Evolutionary conservation across 2,888 invertebrate genomes (phyloP).

Genomic region (Apodemia duryi): DNA sequence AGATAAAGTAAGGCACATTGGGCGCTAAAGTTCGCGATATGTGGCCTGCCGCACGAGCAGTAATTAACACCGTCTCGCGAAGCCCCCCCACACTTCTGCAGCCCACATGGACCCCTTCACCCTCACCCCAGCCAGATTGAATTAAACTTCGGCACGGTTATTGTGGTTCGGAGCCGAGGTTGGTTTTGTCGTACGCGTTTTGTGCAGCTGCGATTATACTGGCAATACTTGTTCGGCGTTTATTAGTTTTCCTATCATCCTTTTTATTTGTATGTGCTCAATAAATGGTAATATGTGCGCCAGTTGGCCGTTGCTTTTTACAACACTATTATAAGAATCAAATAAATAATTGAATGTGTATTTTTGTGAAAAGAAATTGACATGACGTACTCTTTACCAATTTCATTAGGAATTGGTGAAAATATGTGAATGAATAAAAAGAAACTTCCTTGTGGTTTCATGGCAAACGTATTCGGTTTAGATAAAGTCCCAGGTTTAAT

Average conservation of each 20-base stretch:
- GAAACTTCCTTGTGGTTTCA: too few species aligned
- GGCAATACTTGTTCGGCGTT: slow-evolving; percentile 67
- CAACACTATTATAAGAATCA: background rate
- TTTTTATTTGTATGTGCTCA: slow-evolving; percentile 34
- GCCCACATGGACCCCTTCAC: slow-evolving; percentile 29
- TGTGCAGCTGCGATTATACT: slow-evolving; percentile 72
- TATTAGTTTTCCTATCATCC: slow-evolving; percentile 58
- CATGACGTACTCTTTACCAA: background rate
- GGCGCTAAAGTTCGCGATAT: slow-evolving; percentile 75
- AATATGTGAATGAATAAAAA: background rate
- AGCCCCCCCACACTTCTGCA: slow-evolving; percentile 31
- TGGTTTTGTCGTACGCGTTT: slow-evolving; percentile 69
- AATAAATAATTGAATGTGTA: background rate
- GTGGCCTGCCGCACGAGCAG: slow-evolving; percentile 73
- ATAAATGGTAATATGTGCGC: slow-evolving; percentile 23
- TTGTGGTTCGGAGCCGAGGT: slow-evolving; percentile 70
- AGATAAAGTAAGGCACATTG: slow-evolving; percentile 47
- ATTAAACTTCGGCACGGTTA: slow-evolving; percentile 76
- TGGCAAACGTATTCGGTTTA: too few species aligned
- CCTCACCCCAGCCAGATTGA: slow-evolving; percentile 52
- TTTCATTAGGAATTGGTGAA: background rate
- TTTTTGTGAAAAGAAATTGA: background rate
- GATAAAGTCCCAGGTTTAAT: too few species aligned
- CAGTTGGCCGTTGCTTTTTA: slow-evolving; percentile 17
- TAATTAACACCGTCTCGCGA: slow-evolving; percentile 71